Base-by-base conservation (phyloP, 2,113 vertebrate genomes). In the Sminthopsis crassicaudata region DNA sequence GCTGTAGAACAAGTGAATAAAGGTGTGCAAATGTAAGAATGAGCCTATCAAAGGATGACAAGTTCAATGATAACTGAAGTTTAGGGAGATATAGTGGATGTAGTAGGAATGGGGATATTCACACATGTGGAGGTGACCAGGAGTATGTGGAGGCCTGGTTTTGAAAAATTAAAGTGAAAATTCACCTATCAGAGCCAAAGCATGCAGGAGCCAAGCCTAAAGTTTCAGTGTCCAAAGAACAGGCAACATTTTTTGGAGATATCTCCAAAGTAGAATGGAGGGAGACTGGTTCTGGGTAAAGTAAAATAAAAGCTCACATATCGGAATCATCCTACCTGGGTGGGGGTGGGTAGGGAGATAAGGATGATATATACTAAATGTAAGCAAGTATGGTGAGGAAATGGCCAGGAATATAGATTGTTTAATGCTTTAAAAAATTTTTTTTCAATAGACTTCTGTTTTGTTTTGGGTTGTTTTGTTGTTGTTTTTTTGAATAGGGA, bases 361-460 rank as follows among this genome's bases (percentile, higher is more conserved):
- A 84, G 2, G 36, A 84, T 76, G 36, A 76, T 76, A 7, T 48
- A 36, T 84, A 84, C 1, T 84, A 42, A 84, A 23, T 23, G n/a
- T 84, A 42, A 2, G 60, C 36, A 76, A 76, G n/a, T 84, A 84
- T 84, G 5, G 16, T 84, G 67, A 84, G 0, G 19, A 84, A n/a
- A 54, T 89, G 42, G 76, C 48, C 46, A 46, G 1, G 22, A 90
- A 52, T 53, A 95, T 53, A 51, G 24, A 91, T 92, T 91, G 94
- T 42, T 95, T 95, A 60, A 54, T 3, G 48, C 93, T 50, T 90
- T 91, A 16, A 90, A 94, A 25, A 19, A 1, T 95, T 96, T n/a
- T n/a, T n/a, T n/a, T n/a, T 95, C 55, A 95, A 91, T 92, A 26
- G 46, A 93, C 67, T 93, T 92, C 51, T 50, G 50, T 48, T 48